Conservation (phyloP, 1,140 invertebrate species). For the Papilio xuthus region DNA sequence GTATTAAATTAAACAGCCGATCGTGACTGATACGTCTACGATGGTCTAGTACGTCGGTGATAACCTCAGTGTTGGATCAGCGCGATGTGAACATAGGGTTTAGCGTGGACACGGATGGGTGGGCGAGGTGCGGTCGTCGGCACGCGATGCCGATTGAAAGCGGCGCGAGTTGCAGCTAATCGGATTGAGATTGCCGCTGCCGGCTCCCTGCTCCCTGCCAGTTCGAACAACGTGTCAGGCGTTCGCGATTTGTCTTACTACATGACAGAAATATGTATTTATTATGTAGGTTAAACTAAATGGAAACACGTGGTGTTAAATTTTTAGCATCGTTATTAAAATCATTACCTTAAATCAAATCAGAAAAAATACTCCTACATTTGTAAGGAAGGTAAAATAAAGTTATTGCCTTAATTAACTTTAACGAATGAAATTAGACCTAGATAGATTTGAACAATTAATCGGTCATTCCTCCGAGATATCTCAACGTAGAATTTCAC, state of each 20-base stretch:
- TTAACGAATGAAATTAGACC: neutral
- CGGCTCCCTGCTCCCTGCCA: neutral
- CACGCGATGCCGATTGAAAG: slow-evolving; percentile 33
- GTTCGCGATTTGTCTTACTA: neutral
- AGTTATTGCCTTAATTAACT: neutral
- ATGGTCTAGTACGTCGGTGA: slow-evolving; percentile 21
- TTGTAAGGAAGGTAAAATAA: neutral
- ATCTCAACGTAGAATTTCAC: neutral
- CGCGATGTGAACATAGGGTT: slow-evolving; percentile 13
- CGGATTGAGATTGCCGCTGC: slow-evolving; percentile 19
- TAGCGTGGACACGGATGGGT: slow-evolving; percentile 18
- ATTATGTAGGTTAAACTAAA: neutral
- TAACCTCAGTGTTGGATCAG: slow-evolving; percentile 3
- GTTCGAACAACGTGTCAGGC: neutral
- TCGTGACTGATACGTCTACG: slow-evolving; percentile 32
- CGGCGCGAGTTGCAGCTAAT: slow-evolving; percentile 16
- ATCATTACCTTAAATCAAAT: neutral
- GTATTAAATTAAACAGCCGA: slow-evolving; percentile 34
- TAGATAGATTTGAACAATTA: slow-evolving; percentile 15
- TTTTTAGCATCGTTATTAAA: neutral
- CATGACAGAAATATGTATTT: neutral
- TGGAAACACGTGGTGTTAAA: neutral
- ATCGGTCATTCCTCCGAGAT: slow-evolving; percentile 3
- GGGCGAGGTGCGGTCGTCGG: neutral
- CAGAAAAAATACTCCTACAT: neutral